Base-by-base conservation (phyloP, 1,140 invertebrate genomes). In the Penaeus vannamei region DNA sequence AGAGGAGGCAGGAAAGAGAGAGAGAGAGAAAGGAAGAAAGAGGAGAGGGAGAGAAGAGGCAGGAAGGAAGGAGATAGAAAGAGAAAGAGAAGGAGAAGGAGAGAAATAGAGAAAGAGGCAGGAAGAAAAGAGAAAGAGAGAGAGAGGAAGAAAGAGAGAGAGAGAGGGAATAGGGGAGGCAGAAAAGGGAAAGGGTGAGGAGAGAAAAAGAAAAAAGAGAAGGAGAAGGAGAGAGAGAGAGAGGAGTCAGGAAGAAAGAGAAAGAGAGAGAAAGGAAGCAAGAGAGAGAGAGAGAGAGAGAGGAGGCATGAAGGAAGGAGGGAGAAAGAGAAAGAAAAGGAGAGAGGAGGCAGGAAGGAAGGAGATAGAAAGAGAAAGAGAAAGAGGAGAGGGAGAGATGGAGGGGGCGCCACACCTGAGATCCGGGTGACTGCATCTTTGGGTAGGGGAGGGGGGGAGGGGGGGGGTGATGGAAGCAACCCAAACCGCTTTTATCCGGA, bases 121-220 rank as follows among this genome's bases (percentile, higher is more conserved):
- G n/a, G 69, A 32, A n/a, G n/a, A 26, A 32, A n/a, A 32, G 69
- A 32, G 26, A 32, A n/a, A 29, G 26, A 29, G 69, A 29, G 26
- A 29, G 69, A 72, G 69, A 29, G 69, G 29, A n/a, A 29, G 69
- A 72, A 3, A 29, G 69, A 72, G 69, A 72, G 69, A 72, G 69
- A 72, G 69, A 32, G 26, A 76, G 26, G 3, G 69, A 76, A 26
- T 10, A 8, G n/a, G 26, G n/a, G 26, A 32, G 26, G n/a, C 8
- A 32, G 26, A 32, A n/a, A 32, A n/a, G n/a, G 26, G n/a, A 26
- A 32, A n/a, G 10, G n/a, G 14, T 2, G 14, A 29, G 14, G 10
- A 12, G 10, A 12, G 8, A 53, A 8, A 53, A 12, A 12, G 46
- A 53, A 8, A 53, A 8, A 7, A 53, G 14, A 53, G 46, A 53